Percentiles rank a stretch among this genome's conserved stretches.
These are phyloP conservation scores for Neolamprologus toae DNA, from an alignment of 2,113 vertebrate genomes.

Conservation along the genomic window DNA sequence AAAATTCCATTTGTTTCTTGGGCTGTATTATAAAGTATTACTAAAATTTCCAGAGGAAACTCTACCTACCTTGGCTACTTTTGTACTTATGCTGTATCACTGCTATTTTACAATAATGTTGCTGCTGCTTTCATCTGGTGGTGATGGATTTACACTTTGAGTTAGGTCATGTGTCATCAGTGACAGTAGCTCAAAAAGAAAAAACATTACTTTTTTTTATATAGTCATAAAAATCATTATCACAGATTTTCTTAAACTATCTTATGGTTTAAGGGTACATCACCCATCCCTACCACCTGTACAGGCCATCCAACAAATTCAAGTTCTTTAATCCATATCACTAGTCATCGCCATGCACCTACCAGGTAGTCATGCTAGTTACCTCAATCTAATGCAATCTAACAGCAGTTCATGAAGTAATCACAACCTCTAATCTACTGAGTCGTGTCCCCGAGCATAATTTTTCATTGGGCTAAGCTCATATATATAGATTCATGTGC, in stretches of 20 bases:
- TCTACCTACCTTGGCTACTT: background rate
- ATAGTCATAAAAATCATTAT: background rate
- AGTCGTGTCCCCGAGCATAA: accelerated
- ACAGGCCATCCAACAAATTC: background rate
- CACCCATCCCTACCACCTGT: background rate
- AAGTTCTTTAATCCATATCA: background rate
- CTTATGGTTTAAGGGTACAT: background rate
- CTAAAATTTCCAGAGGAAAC: background rate
- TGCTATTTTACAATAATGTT: background rate
- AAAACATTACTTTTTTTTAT: background rate
- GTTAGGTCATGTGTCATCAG: background rate
- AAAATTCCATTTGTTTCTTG: background rate
- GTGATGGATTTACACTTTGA: background rate
- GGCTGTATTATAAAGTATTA: background rate
- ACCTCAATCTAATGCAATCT: background rate
- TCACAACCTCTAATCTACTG: background rate
- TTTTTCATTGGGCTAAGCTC: background rate
- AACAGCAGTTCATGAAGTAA: background rate
- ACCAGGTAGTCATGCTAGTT: background rate
- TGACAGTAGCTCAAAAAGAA: background rate
- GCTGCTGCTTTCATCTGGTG: background rate
- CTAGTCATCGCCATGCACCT: background rate
- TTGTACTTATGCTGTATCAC: background rate
- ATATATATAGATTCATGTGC: background rate
- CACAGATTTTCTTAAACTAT: background rate